Evolutionary conservation across 2,797 vertebrate genomes (phyloP), one percentile per base, ranked within the genome.

Genomic region (Huso huso): DNA sequence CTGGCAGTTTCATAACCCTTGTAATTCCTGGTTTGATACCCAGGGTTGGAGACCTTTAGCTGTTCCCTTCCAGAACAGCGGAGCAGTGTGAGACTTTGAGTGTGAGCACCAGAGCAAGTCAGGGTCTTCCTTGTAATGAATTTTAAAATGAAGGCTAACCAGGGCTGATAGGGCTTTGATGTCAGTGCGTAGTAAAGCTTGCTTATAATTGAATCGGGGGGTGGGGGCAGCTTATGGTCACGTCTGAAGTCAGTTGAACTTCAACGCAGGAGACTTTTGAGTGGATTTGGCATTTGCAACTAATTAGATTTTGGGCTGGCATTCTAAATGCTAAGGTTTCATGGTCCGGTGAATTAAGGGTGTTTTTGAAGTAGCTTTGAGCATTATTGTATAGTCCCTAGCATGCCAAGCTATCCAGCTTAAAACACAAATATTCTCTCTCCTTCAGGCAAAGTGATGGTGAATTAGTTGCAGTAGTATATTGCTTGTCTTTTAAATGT

Each of bases 251-350:
- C 58, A 50, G 18, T 50, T 66, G 64, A 66, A 63, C 64, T 63
- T 67, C 23, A 62, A 11, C 58, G 62, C 18, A 15, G 13, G 59
- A 59, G n/a, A n/a, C 9, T 61, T 62, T 37, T 15, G 13, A 60
- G 18, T 49, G 12, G 53, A 66, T 68, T 57, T 66, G 37, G 53
- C 65, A 53, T 62, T 55, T 62, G 48, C 11, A 49, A 48, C 53
- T 66, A 59, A 66, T 66, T 55, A 66, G 53, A 66, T 66, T 66
- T 59, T 10, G 13, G 65, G 48, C 23, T 66, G 48, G 48, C 55
- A 48, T 23, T 15, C 51, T 13, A 52, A 66, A 62, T 62, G 13
- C 13, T 51, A 55, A 48, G 51, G 18, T 66, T 63, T 63, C 10
- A 63, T 61, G 12, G 61, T 61, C 52, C 61, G 6, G 64, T 62